These are phyloP conservation scores for Perca fluviatilis DNA, from an alignment of 2,113 vertebrate species.

Conservation along the genomic window DNA sequence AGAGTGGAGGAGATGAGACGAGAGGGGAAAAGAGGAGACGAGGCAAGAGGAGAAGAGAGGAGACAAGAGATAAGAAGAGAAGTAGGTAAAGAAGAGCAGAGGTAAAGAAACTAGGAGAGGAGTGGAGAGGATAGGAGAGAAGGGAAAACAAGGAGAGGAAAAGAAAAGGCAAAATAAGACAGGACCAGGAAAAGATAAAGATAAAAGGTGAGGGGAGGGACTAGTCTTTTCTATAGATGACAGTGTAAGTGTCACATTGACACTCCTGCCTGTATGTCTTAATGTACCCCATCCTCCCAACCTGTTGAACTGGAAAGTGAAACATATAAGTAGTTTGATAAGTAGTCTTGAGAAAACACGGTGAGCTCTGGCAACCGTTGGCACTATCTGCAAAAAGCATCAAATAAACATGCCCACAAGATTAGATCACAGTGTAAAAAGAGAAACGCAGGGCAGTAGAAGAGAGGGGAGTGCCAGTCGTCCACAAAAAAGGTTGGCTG, in stretches of 20 bases:
- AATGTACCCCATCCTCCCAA: background rate
- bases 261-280: background rate
- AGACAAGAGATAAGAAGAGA: background rate
- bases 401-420: conserved; percentile 51
- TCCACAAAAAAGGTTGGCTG: conserved; percentile 41
- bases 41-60: background rate
- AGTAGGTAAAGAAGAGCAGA: background rate
- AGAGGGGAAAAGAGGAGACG: background rate
- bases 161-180: background rate
- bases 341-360: conserved; percentile 14
- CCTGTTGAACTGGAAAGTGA: conserved; percentile 44
- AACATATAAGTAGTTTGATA: conserved; percentile 36
- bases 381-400: conserved; percentile 20
- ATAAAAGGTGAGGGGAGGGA: too few relatives aligned
- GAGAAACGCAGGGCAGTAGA: background rate
- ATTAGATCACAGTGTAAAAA: conserved; percentile 47
- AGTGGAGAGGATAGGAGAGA: background rate
- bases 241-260: background rate
- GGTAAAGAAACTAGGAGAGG: background rate
- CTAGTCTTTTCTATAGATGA: background rate
- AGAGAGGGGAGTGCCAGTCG: conserved; percentile 16
- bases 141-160: background rate
- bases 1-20: background rate
- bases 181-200: background rate
- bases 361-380: background rate